These are phyloP conservation scores for Arothron firmamentum DNA, from an alignment of 2,113 vertebrate genomes.

Conservation along the genomic window DNA sequence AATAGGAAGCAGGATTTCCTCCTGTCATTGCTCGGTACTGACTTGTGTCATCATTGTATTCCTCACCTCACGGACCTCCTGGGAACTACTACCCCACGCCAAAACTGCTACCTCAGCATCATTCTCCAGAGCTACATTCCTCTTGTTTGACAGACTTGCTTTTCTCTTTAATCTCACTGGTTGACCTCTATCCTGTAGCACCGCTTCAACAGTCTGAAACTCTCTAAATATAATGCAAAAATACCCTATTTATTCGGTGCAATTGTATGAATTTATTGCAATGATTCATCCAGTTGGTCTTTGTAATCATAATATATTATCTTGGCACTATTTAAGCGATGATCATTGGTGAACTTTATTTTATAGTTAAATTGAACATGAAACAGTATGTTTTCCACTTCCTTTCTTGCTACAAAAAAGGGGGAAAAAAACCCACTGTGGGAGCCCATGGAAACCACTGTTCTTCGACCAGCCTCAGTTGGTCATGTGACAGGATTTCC, in stretches of 20 bases:
- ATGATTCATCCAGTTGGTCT: neutral
- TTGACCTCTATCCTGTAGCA: neutral
- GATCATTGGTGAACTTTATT: neutral
- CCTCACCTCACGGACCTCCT: constrained; percentile 11
- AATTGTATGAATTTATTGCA: neutral
- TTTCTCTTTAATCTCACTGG: neutral
- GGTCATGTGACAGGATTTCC: constrained; percentile 65
- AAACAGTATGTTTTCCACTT: constrained; percentile 8
- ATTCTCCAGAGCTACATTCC: constrained; percentile 3
- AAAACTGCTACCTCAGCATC: constrained; percentile 40
- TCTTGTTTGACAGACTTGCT: too few relatives aligned
- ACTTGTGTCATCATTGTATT: constrained; percentile 28
- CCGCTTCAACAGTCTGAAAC: neutral
- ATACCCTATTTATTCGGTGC: too few relatives aligned
- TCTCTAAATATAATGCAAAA: too few relatives aligned
- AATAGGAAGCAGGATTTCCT: constrained; percentile 71
- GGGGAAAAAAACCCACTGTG: neutral
- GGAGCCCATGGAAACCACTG: constrained; percentile 35
- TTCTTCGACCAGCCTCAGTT: constrained; percentile 13
- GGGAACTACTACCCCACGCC: constrained; percentile 15
- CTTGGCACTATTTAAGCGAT: too few relatives aligned
- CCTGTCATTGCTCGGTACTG: constrained; percentile 38
- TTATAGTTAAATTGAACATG: neutral
- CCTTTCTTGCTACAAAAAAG: constrained; percentile 15
- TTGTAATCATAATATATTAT: neutral